These are phyloP conservation scores for Musca vetustissima DNA, from an alignment of 1,140 invertebrate species.

Conservation along the genomic window DNA sequence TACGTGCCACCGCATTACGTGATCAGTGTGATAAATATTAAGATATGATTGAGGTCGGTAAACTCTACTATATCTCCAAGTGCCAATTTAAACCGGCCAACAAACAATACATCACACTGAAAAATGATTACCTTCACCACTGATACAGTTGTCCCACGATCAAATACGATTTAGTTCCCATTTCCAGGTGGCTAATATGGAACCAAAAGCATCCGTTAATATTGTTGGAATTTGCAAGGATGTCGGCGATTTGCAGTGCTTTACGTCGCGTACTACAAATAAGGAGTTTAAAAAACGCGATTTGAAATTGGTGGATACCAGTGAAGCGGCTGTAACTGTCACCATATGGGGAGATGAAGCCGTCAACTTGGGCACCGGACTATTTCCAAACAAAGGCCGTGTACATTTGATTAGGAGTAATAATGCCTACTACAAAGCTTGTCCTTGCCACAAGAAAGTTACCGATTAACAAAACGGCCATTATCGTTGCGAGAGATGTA, in stretches of 20 bases:
- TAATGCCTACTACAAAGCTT: too few relatives aligned
- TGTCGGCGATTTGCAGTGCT: constrained; percentile 68
- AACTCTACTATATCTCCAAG: constrained; percentile 86
- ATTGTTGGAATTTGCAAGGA: constrained; percentile 87
- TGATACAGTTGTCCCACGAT: constrained; percentile 77
- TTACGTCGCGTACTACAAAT: too few relatives aligned
- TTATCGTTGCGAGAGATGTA: too few relatives aligned
- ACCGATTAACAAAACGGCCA: too few relatives aligned
- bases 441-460: too few relatives aligned
- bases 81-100: constrained; percentile 87
- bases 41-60: constrained; percentile 82
- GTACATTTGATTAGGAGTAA: constrained; percentile 65
- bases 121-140: constrained; percentile 89
- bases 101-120: constrained; percentile 80
- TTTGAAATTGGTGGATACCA: too few relatives aligned
- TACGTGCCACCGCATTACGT: too few relatives aligned
- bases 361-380: constrained; percentile 69
- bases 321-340: too few relatives aligned
- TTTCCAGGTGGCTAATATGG: constrained; percentile 72
- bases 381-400: constrained; percentile 74
- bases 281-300: too few relatives aligned
- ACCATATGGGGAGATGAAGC: too few relatives aligned
- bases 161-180: constrained; percentile 79
- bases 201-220: constrained; percentile 75
- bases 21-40: too few relatives aligned